Base-by-base conservation (phyloP, 2,113 vertebrate genomes). In the Pica pica region DNA sequence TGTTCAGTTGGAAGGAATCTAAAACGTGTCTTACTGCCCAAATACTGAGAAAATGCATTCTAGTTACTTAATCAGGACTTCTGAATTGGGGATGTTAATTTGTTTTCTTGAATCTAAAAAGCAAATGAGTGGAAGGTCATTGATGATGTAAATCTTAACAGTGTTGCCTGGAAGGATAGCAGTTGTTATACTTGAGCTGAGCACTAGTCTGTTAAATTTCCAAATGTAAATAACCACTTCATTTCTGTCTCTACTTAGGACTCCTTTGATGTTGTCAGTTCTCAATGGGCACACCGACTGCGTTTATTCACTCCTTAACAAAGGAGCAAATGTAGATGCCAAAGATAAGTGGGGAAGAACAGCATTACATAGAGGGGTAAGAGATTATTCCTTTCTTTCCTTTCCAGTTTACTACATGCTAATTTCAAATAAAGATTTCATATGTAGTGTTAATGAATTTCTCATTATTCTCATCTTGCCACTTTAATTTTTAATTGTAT, bases 301-400 rank as follows among this genome's bases (percentile, higher is more conserved):
- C 63, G 99, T 99, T 50, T 99, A 99, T 97, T 99, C 99, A 60
- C 97, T 99, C 83, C 98, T 99, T 56, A 99, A 99, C 97, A 99
- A 99, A 96, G 99, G 99, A 98, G 99, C 99, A 89, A 98, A 97
- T 46, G 99, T 99, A 86, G 99, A 99, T 98, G 99, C 99, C 99
- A 99, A 99, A 98, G 99, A 99, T 97, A 99, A 99, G 78, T 99
- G 99, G 98, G 99, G 99, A 96, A 98, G 99, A 97, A 99, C 99
- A 9, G 99, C 99, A 9, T 95, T 99, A 37, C 99, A 99, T 68
- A 98, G 99, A 97, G 99, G 99, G 98, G 99, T 99, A 96, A 99
- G 99, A 60, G 37, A 57, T 39, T 77, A 50, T 37, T 46, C 17
- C 75, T 33, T 57, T 44, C 64, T 71, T 50, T 77, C 35, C 31